These are phyloP conservation scores for Helobdella robusta DNA, from an alignment of 2,888 invertebrate genomes.

Conservation along the genomic window DNA sequence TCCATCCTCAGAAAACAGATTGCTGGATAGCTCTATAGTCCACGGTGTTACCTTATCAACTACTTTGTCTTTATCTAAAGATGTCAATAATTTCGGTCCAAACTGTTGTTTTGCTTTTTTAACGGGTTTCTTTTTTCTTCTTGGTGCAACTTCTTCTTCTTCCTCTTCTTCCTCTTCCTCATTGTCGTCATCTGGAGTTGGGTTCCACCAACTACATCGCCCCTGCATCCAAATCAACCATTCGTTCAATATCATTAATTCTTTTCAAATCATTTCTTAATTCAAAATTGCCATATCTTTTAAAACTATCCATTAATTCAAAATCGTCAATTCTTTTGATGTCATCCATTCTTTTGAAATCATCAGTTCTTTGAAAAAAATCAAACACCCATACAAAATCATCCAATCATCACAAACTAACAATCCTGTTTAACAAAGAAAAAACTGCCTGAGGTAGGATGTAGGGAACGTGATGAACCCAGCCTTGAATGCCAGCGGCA, in stretches of 20 bases:
- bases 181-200: constrained; percentile 52
- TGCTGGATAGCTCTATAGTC: constrained; percentile 59
- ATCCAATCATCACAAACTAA: neutral
- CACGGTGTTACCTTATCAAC: constrained; percentile 61
- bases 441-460: constrained; percentile 62
- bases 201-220: constrained; percentile 49
- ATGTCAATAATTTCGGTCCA: constrained; percentile 63
- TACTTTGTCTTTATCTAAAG: constrained; percentile 61
- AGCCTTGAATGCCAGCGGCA: constrained; percentile 62
- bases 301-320: no score
- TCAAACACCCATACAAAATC: neutral
- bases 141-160: constrained; percentile 53
- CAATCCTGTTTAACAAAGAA: neutral
- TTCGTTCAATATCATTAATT: no score
- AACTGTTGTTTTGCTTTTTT: constrained; percentile 57
- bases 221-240: no score
- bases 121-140: constrained; percentile 51
- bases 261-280: no score
- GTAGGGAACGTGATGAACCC: constrained; percentile 73
- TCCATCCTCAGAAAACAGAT: constrained; percentile 60
- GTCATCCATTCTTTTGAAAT: no score
- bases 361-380: no score
- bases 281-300: no score
- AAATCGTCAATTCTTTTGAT: no score
- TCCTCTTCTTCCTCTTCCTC: constrained; percentile 57